Evolutionary conservation across 2,888 invertebrate genomes (phyloP).

Genomic region (Agapostemon virescens): DNA sequence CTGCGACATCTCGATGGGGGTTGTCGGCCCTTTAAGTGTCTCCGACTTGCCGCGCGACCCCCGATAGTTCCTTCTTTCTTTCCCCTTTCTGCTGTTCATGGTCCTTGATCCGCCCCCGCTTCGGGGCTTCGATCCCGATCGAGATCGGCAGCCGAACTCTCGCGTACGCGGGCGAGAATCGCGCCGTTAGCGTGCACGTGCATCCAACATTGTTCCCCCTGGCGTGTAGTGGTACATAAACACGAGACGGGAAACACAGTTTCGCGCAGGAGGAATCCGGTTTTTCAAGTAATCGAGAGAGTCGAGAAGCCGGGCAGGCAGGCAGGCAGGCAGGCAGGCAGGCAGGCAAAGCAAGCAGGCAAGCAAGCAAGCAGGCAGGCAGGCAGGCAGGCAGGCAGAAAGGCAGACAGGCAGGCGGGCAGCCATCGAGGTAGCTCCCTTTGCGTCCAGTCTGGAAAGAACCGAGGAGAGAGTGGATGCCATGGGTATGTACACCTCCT

Average conservation of each 20-base stretch:
- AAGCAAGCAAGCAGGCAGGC: constrained; percentile 26
- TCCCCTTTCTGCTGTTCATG: not conserved
- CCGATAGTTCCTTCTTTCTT: not conserved
- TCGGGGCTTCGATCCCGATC: constrained; percentile 26
- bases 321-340: constrained; percentile 52
- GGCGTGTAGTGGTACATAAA: constrained; percentile 70
- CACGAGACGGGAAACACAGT: constrained; percentile 76
- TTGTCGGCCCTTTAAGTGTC: constrained; percentile 60
- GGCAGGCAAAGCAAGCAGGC: not conserved
- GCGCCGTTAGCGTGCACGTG: constrained; percentile 49
- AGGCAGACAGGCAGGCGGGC: constrained; percentile 57
- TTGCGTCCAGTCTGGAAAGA: constrained; percentile 57
- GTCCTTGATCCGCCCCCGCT: not conserved
- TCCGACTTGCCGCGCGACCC: constrained; percentile 8
- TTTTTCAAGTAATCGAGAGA: constrained; percentile 79
- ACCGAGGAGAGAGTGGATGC: constrained; percentile 65
- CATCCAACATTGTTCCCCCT: constrained; percentile 55
- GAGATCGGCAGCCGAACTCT: constrained; percentile 32
- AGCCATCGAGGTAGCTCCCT: constrained; percentile 66
- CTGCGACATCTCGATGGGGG: constrained; percentile 60
- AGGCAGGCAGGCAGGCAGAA: constrained; percentile 50
- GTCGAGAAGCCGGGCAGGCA: constrained; percentile 63
- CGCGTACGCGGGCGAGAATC: constrained; percentile 21
- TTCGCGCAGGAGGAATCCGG: constrained; percentile 78
- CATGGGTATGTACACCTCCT: constrained; percentile 70